Percentiles rank a stretch among this genome's conserved stretches.
Conservation (phyloP, 2,113 vertebrate genomes). For the human (Homo sapiens) region DNA sequence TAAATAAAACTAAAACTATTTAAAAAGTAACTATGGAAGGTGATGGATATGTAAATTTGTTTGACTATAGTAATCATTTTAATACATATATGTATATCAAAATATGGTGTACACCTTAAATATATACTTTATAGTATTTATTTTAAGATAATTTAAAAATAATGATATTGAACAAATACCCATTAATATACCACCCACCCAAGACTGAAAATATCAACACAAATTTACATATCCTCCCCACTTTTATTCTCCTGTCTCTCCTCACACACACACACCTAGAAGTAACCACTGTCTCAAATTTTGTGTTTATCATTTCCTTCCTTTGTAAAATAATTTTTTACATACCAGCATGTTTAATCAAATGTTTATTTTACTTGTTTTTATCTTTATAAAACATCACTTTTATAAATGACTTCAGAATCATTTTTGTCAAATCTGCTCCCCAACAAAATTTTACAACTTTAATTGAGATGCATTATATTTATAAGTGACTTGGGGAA, state of each 20-base stretch:
- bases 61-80: too few relatives aligned
- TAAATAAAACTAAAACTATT: too few relatives aligned
- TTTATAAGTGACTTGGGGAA: background rate
- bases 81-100: too few relatives aligned
- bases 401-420: background rate
- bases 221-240: background rate
- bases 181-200: background rate
- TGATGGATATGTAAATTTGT: too few relatives aligned
- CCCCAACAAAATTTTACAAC: background rate
- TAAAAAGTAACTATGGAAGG: too few relatives aligned
- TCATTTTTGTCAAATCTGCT: background rate
- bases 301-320: background rate
- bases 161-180: too few relatives aligned
- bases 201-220: background rate
- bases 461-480: background rate
- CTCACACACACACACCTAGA: background rate
- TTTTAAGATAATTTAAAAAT: too few relatives aligned
- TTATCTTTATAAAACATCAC: background rate
- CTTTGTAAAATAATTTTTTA: background rate
- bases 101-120: too few relatives aligned
- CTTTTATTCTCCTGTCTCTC: background rate
- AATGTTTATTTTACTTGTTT: constrained; percentile 17
- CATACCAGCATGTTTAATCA: background rate
- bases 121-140: too few relatives aligned
- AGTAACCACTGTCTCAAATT: background rate